phyloP scores from a whole-genome alignment of 2,797 vertebrate species.

The Peromyscus aztecus region DNA sequence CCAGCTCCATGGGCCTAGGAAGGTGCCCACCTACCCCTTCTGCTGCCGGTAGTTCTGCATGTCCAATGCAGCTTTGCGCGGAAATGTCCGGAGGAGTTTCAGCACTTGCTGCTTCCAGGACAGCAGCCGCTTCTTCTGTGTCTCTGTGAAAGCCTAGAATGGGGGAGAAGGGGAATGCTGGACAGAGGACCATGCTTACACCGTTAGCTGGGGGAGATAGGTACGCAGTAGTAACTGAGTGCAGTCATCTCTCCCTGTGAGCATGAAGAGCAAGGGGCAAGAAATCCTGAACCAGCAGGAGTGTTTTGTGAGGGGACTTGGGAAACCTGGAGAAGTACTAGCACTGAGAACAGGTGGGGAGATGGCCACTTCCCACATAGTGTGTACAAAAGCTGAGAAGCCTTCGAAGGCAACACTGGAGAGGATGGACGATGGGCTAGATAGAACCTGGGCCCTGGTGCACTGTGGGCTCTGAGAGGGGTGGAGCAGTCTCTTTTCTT shows the following conservation, averaged over 20 bases:
- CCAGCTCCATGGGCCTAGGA: not conserved
- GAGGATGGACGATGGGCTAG: not conserved
- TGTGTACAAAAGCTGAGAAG: not conserved
- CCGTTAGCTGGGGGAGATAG: not conserved
- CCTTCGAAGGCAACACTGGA: not conserved
- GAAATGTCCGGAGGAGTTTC: conserved; percentile 96
- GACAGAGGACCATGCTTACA: not conserved
- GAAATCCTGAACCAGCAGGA: not conserved
- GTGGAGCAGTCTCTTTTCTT: not conserved
- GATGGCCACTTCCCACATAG: not conserved
- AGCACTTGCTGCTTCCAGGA: conserved; percentile 99
- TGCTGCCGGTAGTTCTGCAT: conserved; percentile 95
- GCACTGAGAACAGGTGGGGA: not conserved
- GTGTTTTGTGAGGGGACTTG: not conserved
- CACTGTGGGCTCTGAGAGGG: not conserved
- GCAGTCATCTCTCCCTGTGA: not conserved
- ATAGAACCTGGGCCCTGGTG: no score
- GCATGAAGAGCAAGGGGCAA: not conserved
- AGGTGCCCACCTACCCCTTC: conserved; percentile 91
- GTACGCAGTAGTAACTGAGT: not conserved
- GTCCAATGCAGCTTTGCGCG: conserved; percentile 95
- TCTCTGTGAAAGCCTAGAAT: conserved; percentile 95
- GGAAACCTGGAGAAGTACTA: not conserved
- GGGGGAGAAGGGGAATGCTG: not conserved
- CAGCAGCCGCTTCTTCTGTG: conserved; percentile 95